Evolutionary conservation across 2,888 invertebrate species (phyloP).

Genomic region (Aricia artaxerxes): DNA sequence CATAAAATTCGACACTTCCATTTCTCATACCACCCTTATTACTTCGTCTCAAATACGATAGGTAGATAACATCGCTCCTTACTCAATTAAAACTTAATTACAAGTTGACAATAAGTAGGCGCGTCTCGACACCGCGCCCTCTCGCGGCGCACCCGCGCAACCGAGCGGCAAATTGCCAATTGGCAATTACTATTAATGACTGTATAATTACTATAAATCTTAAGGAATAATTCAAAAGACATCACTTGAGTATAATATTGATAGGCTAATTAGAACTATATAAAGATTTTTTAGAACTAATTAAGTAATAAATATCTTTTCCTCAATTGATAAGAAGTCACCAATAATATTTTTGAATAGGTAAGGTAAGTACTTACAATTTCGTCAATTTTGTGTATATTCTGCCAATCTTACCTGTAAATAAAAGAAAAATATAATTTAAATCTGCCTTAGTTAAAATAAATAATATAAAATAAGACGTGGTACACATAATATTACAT

Average conservation of each 20-base stretch:
- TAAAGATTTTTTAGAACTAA: neutral
- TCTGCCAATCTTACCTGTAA: too few species aligned
- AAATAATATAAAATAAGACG: too few species aligned
- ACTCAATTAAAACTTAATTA: neutral
- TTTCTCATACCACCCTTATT: neutral
- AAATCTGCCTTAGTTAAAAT: too few species aligned
- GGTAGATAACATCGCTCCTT: neutral
- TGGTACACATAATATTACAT: too few species aligned
- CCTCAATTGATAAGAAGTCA: too few species aligned
- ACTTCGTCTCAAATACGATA: neutral
- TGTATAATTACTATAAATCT: neutral
- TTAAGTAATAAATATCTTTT: too few species aligned
- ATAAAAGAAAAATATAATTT: too few species aligned
- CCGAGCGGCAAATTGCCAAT: slow-evolving; percentile 48
- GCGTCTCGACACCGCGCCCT: slow-evolving; percentile 57
- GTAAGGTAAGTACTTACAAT: too few species aligned
- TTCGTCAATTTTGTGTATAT: too few species aligned
- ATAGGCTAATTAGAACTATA: neutral
- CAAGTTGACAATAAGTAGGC: slow-evolving; percentile 41
- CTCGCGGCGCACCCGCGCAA: slow-evolving; percentile 56
- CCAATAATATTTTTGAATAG: too few species aligned
- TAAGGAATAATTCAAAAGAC: neutral
- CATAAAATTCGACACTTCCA: neutral
- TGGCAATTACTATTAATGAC: slow-evolving; percentile 25
- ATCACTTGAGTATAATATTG: neutral